Percentiles rank a stretch among this genome's conserved stretches.
Conservation (phyloP, 35 echinoderm and acorn worm genomes). For the Apostichopus parvimensis region DNA sequence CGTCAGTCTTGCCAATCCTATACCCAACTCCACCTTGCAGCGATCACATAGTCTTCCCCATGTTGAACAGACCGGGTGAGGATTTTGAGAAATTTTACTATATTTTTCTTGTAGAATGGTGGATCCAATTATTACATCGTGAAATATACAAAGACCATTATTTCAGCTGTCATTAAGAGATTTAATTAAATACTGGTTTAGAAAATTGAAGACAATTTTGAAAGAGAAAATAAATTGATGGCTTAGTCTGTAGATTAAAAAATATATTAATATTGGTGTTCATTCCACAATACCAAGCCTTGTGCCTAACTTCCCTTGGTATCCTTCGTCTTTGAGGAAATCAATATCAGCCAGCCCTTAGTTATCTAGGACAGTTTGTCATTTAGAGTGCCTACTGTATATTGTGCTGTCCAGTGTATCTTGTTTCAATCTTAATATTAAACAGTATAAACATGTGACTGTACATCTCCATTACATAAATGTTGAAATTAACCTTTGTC, state of each 20-base stretch:
- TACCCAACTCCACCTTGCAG: slow-evolving; percentile 6
- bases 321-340: too few species aligned
- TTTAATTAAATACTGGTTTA: background rate
- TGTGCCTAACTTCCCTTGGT: too few species aligned
- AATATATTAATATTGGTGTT: too few species aligned
- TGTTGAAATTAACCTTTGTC: too few species aligned
- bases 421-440: too few species aligned
- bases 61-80: slow-evolving; percentile 2
- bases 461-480: too few species aligned
- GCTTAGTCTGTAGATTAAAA: background rate
- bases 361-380: too few species aligned
- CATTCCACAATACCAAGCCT: too few species aligned
- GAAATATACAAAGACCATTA: background rate
- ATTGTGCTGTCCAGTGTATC: background rate
- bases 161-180: background rate
- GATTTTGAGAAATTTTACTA: background rate
- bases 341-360: too few species aligned
- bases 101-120: background rate
- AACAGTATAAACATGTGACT: too few species aligned
- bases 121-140: background rate
- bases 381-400: background rate
- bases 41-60: slow-evolving; percentile 12
- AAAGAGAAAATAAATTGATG: background rate
- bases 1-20: slow-evolving; percentile 22
- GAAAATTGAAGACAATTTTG: background rate